Base-by-base conservation (phyloP, 2,888 invertebrate genomes). In the Capitulum mitella region DNA sequence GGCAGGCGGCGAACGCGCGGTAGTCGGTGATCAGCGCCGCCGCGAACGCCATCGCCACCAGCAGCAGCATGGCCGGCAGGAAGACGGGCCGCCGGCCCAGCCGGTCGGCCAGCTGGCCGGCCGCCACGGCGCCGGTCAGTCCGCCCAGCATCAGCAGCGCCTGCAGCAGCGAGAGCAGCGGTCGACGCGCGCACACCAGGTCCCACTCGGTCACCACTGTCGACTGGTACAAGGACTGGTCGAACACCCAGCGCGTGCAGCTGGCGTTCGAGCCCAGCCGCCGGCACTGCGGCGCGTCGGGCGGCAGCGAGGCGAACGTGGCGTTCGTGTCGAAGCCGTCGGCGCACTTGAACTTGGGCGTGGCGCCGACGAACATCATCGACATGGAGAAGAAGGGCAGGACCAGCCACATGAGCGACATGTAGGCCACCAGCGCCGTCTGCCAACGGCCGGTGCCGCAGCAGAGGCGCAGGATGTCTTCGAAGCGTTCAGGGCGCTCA, bases 51-150 rank as follows among this genome's bases (percentile, higher is more conserved):
- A 80, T 78, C 58, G 82, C 70, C 19, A 81, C 78, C 40, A 82
- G 79, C 37, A 81, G 79, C 61, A 82, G 80, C 1, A 82, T 48
- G 22, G 82, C 81, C 51, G 80, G 58, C 32, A 83, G 76, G 40
- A 80, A 79, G 26, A 82, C 80, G 58, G 81, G 80, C n/a, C 81
- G 78, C 8, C 82, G 75, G 19, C 82, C 82, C 77, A 80, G 78
- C 79, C 80, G 80, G 78, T 82, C 82, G 2, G 81, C 80, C 6
- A 82, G 78, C 77, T 79, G 79, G 43, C 82, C 81, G 34, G 80
- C 79, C 19, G 81, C 54, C 22, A 82, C 43, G 0, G 82, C 82
- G 22, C 82, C 82, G 0, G 79, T 64, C 79, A 82, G 61, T 29
- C 82, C 81, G 0, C 82, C 82, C 14, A 46, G 75, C 81, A 80